These are phyloP conservation scores for Paragorgia papillata DNA, from an alignment of 92 coral and sea anemone species.

Conservation along the genomic window DNA sequence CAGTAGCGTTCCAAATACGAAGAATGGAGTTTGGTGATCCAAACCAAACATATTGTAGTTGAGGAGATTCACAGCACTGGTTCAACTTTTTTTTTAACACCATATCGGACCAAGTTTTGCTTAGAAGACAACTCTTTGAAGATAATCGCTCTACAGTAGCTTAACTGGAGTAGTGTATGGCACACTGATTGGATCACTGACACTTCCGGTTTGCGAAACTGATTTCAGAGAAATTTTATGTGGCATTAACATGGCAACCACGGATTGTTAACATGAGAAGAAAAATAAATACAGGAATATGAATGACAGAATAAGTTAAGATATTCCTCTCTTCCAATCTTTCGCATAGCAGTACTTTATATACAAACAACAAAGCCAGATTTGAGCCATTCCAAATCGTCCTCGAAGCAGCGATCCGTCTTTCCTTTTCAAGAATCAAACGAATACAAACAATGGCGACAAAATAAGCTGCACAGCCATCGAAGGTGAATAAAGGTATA, in stretches of 20 bases:
- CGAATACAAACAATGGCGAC: constrained; percentile 91
- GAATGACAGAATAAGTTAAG: constrained; percentile 75
- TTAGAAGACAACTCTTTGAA: too few species aligned
- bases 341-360: constrained; percentile 78
- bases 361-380: constrained; percentile 64
- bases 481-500: constrained; percentile 87
- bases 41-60: too few species aligned
- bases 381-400: constrained; percentile 83
- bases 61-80: too few species aligned
- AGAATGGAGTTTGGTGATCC: too few species aligned
- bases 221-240: constrained; percentile 18
- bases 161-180: too few species aligned
- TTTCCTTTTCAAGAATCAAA: constrained; percentile 76
- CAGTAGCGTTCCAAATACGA: too few species aligned
- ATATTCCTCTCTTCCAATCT: constrained; percentile 67
- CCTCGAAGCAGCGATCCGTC: constrained; percentile 80
- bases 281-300: constrained; percentile 85
- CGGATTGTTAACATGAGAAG: constrained; percentile 80
- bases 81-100: too few species aligned
- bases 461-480: constrained; percentile 94
- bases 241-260: constrained; percentile 87
- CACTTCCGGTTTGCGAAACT: too few species aligned
- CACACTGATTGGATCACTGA: too few species aligned
- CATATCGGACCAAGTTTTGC: too few species aligned
- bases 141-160: too few species aligned